A percentile compares a stretch with the other conserved stretches of the same genome.
phyloP scores from a whole-genome alignment of 2,888 invertebrate genomes.

The Parnassius mnemosyne region DNA sequence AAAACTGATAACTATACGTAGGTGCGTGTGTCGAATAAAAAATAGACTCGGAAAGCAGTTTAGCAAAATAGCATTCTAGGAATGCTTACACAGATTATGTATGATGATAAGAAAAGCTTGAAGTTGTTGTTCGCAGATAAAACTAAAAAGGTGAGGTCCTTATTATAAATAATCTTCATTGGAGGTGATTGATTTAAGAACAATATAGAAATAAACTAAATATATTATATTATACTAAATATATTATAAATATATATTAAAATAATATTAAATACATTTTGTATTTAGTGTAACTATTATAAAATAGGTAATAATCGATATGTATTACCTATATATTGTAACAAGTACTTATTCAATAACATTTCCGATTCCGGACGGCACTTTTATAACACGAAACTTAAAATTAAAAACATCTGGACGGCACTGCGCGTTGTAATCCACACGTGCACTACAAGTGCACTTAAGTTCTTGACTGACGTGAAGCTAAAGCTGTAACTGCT shows the following conservation, averaged over 20 bases:
- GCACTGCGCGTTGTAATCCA: constrained; percentile 20
- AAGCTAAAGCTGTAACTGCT: constrained; percentile 9
- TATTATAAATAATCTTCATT: too few relatives aligned
- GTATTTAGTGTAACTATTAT: background rate
- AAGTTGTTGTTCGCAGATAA: too few relatives aligned
- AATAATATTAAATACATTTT: too few relatives aligned
- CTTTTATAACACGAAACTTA: constrained; percentile 8
- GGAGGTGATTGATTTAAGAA: too few relatives aligned
- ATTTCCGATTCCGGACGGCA: constrained; percentile 17
- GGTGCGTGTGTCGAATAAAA: constrained; percentile 10
- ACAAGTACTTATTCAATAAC: background rate
- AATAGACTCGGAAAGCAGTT: constrained; percentile 8
- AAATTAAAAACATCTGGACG: constrained; percentile 18
- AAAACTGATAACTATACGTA: background rate
- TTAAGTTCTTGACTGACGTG: constrained; percentile 50
- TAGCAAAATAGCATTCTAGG: constrained; percentile 7
- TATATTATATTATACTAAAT: too few relatives aligned
- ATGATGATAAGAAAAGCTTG: too few relatives aligned
- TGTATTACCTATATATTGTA: constrained; percentile 9
- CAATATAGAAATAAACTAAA: too few relatives aligned
- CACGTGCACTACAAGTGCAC: constrained; percentile 52
- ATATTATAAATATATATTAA: too few relatives aligned
- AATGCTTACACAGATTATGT: constrained; percentile 1
- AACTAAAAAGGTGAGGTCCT: too few relatives aligned
- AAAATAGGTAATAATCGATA: background rate